Conservation (phyloP, 2,888 invertebrate genomes). For the Celastrina argiolus region DNA sequence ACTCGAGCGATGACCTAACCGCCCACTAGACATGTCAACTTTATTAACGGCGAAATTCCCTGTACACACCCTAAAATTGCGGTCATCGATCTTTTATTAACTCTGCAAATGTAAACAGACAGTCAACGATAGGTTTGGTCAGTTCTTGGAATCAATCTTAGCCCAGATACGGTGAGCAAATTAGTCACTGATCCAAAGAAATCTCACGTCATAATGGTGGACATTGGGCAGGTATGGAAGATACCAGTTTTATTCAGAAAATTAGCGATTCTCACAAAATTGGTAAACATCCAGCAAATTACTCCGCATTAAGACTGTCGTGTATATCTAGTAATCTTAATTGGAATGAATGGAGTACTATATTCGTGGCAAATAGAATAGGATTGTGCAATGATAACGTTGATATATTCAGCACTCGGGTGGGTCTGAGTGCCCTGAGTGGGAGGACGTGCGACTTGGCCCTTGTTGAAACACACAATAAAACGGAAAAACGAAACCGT, state of each 20-base stretch:
- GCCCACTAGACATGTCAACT: conserved; percentile 6
- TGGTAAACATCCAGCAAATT: background rate
- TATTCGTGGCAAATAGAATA: conserved; percentile 28
- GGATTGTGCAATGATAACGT: conserved; percentile 50
- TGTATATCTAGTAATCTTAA: conserved; percentile 15
- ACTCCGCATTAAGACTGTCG: background rate
- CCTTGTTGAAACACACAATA: conserved; percentile 48
- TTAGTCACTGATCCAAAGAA: background rate
- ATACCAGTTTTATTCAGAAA: too few species aligned
- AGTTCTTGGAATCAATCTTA: background rate
- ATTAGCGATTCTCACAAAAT: background rate
- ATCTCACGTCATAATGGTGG: background rate
- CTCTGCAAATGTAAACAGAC: background rate
- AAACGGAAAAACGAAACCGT: conserved; percentile 48
- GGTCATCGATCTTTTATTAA: background rate
- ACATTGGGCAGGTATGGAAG: background rate
- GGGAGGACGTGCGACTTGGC: conserved; percentile 58
- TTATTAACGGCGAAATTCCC: background rate
- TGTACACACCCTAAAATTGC: background rate
- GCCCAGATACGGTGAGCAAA: background rate
- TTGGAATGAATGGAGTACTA: conserved; percentile 36
- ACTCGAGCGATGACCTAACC: conserved; percentile 1
- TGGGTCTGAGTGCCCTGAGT: conserved; percentile 47
- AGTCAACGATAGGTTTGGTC: background rate
- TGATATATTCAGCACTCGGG: conserved; percentile 60